Conservation (phyloP, 2,797 vertebrate species). For the Masticophis lateralis region DNA sequence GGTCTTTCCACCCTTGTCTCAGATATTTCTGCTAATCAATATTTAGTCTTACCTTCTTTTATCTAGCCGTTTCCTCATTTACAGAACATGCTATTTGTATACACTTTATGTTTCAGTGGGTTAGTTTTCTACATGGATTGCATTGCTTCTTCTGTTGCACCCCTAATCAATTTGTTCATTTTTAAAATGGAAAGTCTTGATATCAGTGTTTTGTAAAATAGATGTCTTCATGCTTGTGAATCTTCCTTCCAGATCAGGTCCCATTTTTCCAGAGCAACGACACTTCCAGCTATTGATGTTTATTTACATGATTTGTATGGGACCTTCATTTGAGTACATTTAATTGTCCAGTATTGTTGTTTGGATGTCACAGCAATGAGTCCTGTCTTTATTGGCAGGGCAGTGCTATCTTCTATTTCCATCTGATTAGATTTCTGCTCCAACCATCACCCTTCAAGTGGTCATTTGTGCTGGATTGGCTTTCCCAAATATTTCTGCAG, state of each 20-base stretch:
- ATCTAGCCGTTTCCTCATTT: not conserved
- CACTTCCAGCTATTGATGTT: not conserved
- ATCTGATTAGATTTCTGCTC: not conserved
- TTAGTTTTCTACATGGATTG: not conserved
- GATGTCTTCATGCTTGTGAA: not conserved
- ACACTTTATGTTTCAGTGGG: not conserved
- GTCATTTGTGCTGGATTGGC: not conserved
- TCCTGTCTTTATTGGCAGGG: not conserved
- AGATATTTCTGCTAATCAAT: not conserved
- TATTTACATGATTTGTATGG: not conserved
- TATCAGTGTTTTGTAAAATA: not conserved
- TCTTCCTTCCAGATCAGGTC: not conserved
- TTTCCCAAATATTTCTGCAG: not conserved
- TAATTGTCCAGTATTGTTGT: not conserved
- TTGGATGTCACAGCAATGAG: not conserved
- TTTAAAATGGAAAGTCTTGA: not conserved
- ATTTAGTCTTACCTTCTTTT: not conserved
- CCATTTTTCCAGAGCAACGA: not conserved
- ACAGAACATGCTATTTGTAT: not conserved
- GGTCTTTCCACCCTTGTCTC: not conserved
- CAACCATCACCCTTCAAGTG: not conserved
- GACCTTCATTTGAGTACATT: not conserved
- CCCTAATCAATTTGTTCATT: not conserved
- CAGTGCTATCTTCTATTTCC: not conserved
- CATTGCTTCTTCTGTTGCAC: not conserved